Evolutionary conservation across 2,113 vertebrate species (phyloP).

Genomic region (Cyprinodon brontotheroides): DNA sequence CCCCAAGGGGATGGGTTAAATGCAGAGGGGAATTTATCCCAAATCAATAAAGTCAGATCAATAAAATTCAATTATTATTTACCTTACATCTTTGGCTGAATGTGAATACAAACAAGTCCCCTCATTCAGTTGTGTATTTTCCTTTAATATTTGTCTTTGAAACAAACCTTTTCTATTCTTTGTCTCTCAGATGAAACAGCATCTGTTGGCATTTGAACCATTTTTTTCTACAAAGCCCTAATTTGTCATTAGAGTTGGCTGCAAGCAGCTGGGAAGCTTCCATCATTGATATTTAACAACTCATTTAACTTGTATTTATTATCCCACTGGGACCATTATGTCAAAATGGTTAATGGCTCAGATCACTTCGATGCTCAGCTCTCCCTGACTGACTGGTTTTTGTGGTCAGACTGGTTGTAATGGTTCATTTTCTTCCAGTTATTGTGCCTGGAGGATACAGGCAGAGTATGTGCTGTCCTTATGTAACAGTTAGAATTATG

Average conservation of each 20-base stretch:
- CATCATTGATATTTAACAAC: constrained; percentile 18
- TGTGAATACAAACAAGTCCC: too few relatives aligned
- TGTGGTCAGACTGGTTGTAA: background rate
- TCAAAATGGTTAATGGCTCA: background rate
- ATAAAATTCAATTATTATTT: too few relatives aligned
- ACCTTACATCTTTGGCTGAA: too few relatives aligned
- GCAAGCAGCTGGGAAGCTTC: background rate
- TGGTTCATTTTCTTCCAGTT: background rate
- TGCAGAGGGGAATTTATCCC: too few relatives aligned
- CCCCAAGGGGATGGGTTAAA: too few relatives aligned
- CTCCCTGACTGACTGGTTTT: background rate
- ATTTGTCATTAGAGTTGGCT: background rate
- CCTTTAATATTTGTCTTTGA: background rate
- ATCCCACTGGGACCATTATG: background rate
- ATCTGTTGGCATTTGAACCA: background rate
- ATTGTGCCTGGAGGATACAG: too few relatives aligned
- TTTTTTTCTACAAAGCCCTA: background rate
- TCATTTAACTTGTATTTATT: background rate
- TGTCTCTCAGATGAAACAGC: background rate
- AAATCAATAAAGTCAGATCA: too few relatives aligned
- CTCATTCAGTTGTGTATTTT: background rate
- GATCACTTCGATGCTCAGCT: background rate
- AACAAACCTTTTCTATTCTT: background rate
- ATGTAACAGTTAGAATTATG: background rate
- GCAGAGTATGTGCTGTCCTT: background rate